phyloP scores from a whole-genome alignment of 2,888 invertebrate species.

The Yponomeuta plumbellus region DNA sequence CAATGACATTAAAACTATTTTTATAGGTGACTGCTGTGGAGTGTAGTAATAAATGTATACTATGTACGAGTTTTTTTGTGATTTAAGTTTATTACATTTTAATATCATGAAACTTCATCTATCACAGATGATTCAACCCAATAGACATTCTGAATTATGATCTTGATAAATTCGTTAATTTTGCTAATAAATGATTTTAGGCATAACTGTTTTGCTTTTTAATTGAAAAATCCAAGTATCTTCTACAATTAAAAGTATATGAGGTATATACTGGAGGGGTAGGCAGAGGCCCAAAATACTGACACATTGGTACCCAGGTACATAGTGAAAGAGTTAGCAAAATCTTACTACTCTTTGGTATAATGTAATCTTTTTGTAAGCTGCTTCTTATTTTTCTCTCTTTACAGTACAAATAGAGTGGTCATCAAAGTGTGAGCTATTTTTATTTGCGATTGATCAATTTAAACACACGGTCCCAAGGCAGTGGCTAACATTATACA shows the following conservation, averaged over 20 bases:
- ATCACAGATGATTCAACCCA: not conserved
- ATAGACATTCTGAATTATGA: not conserved
- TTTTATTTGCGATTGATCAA: too few relatives aligned
- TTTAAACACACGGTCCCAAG: too few relatives aligned
- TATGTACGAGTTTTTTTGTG: not conserved
- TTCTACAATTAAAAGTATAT: not conserved
- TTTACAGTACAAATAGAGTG: too few relatives aligned
- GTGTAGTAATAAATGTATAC: not conserved
- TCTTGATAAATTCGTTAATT: not conserved
- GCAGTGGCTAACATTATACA: too few relatives aligned
- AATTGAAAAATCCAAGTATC: not conserved
- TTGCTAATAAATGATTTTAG: not conserved
- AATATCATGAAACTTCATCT: not conserved
- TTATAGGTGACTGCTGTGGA: not conserved
- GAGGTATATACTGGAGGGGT: too few relatives aligned
- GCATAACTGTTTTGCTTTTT: not conserved
- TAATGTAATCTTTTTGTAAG: too few relatives aligned
- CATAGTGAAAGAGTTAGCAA: too few relatives aligned
- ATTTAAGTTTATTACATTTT: not conserved
- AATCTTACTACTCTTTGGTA: too few relatives aligned
- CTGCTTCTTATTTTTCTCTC: too few relatives aligned
- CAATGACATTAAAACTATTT: not conserved
- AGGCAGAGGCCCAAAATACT: too few relatives aligned
- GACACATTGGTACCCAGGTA: too few relatives aligned
- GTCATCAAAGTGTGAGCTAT: too few relatives aligned